Base-by-base conservation (phyloP, 2,113 vertebrate species). In the Zeus faber region DNA sequence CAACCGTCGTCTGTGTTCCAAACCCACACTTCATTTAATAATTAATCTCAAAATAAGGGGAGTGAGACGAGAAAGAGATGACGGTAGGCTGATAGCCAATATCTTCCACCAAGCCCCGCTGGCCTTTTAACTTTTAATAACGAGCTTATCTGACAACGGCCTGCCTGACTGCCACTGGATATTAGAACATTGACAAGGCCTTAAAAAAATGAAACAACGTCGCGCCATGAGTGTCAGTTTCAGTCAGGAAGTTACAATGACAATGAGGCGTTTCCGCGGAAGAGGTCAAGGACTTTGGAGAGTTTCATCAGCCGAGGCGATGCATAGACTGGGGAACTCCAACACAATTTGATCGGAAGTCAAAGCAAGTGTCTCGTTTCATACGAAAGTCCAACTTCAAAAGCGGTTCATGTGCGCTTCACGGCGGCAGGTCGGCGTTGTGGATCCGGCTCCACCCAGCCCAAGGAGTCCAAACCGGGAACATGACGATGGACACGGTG, bases 111-210 rank as follows among this genome's bases (percentile, higher is more conserved):
- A 10, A 40, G 37, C 37, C 11, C 14, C 5, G 37, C 14, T 40
- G 37, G 37, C 37, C 37, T n/a, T 40, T 40, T 40, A 40, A 40
- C 37, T n/a, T 40, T 40, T 40, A 40, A 40, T 40, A 40, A 40
- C 37, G 14, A 17, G 37, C 37, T 40, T 40, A 14, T 40, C 37
- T 3, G 37, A n/a, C 8, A 40, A 40, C 16, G 37, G 16, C 37
- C 16, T 11, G 13, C 37, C 16, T 14, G 33, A 37, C 10, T n/a
- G 37, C 16, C 13, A 2, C 37, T 40, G 37, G 37, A 6, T n/a
- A 40, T 40, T 40, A 40, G 37, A n/a, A n/a, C n/a, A n/a, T 14
- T 6, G 2, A 40, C 37, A 40, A n/a, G 5, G 5, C 5, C 37
- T 16, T n/a, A 39, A 39, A 39, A 14, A 39, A 9, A 39, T 13